Evolutionary conservation across 2,113 vertebrate species (phyloP).

Genomic region (Oenanthe melanoleuca): DNA sequence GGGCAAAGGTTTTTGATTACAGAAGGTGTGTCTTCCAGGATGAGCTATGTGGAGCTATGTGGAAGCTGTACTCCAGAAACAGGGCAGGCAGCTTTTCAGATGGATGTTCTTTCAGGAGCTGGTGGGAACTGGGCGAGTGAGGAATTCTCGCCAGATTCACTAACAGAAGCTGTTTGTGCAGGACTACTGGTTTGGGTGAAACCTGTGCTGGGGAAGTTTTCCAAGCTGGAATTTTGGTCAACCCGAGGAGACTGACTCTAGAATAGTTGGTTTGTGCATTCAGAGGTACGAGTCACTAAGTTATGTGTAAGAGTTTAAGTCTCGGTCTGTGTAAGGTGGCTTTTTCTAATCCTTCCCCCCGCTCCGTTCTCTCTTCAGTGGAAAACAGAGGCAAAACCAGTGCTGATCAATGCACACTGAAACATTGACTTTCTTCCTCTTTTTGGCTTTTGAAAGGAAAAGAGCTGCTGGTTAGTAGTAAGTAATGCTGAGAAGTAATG

Average conservation of each 20-base stretch:
- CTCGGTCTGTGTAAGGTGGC: neutral
- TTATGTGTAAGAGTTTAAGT: neutral
- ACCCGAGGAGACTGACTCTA: neutral
- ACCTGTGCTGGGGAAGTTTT: neutral
- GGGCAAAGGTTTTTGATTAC: neutral
- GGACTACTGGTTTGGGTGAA: slow-evolving; percentile 18
- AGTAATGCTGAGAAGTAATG: neutral
- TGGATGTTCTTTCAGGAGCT: neutral
- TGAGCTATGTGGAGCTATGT: neutral
- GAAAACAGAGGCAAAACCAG: neutral
- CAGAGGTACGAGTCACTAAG: neutral
- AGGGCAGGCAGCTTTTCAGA: neutral
- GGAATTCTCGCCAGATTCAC: neutral
- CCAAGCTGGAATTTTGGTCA: slow-evolving; percentile 44
- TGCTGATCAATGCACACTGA: neutral
- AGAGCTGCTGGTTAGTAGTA: neutral
- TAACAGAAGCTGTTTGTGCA: slow-evolving; percentile 56
- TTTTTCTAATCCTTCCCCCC: neutral
- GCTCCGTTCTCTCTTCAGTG: neutral
- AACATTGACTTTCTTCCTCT: neutral
- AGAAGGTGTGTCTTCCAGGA: neutral
- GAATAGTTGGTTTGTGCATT: slow-evolving; percentile 26
- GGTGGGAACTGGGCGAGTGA: neutral
- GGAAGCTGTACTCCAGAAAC: neutral
- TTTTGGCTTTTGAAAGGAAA: neutral